Conservation (phyloP, 2,797 vertebrate genomes). For the Philypnodon macrostomus region DNA sequence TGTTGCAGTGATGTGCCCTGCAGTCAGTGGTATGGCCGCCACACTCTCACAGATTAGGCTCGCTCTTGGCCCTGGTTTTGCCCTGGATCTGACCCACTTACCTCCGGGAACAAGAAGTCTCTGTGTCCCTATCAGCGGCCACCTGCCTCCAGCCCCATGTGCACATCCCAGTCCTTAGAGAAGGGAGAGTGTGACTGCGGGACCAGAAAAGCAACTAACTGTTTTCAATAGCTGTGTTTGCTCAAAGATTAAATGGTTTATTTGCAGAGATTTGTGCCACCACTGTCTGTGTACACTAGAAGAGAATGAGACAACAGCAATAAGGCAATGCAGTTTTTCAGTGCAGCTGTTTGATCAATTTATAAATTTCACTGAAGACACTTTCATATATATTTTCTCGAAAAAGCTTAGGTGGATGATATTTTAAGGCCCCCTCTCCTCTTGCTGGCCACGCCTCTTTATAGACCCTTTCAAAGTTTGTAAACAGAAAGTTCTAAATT, state of each 20-base stretch:
- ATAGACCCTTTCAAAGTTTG: no score
- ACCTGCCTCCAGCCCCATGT: constrained; percentile 52
- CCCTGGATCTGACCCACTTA: constrained; percentile 61
- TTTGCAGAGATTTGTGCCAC: not conserved
- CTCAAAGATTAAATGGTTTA: constrained; percentile 2
- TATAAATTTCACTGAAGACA: no score
- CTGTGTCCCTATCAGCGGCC: constrained; percentile 48
- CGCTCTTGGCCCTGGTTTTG: constrained; percentile 61
- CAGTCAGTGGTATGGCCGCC: constrained; percentile 27
- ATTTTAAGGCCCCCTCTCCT: no score
- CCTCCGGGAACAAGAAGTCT: constrained; percentile 43
- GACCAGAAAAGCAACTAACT: constrained; percentile 48
- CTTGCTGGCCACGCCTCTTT: no score
- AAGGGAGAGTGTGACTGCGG: constrained; percentile 44
- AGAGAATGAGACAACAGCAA: not conserved
- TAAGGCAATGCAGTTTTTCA: not conserved
- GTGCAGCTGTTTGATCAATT: no score
- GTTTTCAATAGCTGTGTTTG: constrained; percentile 36
- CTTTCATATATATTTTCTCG: no score
- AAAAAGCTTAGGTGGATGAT: no score
- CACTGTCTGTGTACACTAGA: not conserved
- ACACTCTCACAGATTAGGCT: constrained; percentile 67
- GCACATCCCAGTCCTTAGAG: constrained; percentile 32
- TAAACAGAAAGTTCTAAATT: no score
- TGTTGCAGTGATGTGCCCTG: constrained; percentile 45